Evolutionary conservation across 2,888 invertebrate genomes (phyloP), one percentile per base, ranked within the genome.

Genomic region (Pardosa pseudoannulata): DNA sequence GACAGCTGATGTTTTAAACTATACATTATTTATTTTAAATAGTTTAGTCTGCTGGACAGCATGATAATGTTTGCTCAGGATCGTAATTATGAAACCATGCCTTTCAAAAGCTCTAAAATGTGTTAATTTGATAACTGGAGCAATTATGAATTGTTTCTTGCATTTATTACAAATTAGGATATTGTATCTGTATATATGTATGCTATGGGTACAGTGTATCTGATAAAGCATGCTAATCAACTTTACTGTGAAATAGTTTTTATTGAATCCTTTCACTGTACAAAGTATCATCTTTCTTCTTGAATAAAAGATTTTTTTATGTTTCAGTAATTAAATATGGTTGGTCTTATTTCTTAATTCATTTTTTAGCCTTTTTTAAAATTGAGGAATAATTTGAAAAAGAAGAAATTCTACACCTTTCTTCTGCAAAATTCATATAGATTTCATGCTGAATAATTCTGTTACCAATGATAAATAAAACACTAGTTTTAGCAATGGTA

Each of bases 261-360:
- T 68, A 36, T 80, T 81, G 81, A 74, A 67, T 81, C 67, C 67
- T 68, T 76, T 82, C 82, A 82, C 71, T 82, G 75, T 82, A 82
- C 46, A 82, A 76, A 82, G 75, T 62, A 82, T 46, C 75, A 82
- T 82, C 70, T 79, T 65, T 39, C 74, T 82, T 82, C 32, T 64
- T 71, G 71, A 82, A 82, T 82, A 82, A 82, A 81, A 82, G 56
- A 68, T 74, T 82, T 80, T 81, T 82, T 65, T 65, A 65, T 65
- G 29, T 31, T 65, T 56, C 56, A 56, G 56, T 56, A 56, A 56
- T 56, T 23, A 46, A 2, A 46, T 13, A 56, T 56, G n/a, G 36
- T 5, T 36, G 36, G 5, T 23, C 23, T 56, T 16, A 46, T 13
- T 46, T 16, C 16, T n/a, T n/a, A n/a, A n/a, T n/a, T n/a, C n/a